Percentiles rank a stretch among this genome's conserved stretches.
These are phyloP conservation scores for Ornithoptera alexandrae DNA, from an alignment of 2,888 invertebrate genomes.

Conservation along the genomic window DNA sequence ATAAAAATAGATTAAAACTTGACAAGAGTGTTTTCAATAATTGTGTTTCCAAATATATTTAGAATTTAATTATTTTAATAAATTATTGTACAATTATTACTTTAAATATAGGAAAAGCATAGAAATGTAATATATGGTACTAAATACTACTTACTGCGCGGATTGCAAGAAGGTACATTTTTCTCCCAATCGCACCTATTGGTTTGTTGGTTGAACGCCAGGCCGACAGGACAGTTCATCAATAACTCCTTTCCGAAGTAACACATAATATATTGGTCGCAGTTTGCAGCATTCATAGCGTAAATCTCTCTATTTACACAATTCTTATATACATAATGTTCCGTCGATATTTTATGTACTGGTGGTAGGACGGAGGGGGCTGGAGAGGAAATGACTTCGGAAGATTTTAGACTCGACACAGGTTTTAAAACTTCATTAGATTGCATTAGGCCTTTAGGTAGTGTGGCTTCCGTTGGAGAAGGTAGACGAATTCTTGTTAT, in stretches of 20 bases:
- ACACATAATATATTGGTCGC: slow-evolving; percentile 57
- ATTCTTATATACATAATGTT: not conserved
- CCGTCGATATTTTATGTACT: slow-evolving; percentile 8
- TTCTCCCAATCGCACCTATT: slow-evolving; percentile 59
- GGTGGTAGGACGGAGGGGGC: not conserved
- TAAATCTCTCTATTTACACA: slow-evolving; percentile 45
- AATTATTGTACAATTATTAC: too few species aligned
- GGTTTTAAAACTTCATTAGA: slow-evolving; percentile 2
- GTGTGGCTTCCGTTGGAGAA: not conserved
- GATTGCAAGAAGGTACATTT: slow-evolving; percentile 56
- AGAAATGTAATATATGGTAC: not conserved
- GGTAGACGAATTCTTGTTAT: not conserved
- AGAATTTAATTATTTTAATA: too few species aligned
- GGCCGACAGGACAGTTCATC: slow-evolving; percentile 57
- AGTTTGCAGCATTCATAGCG: slow-evolving; percentile 46
- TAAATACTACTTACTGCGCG: slow-evolving; percentile 43
- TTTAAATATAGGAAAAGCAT: not conserved
- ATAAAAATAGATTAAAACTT: slow-evolving; percentile 9
- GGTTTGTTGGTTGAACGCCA: slow-evolving; percentile 50
- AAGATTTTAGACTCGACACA: not conserved
- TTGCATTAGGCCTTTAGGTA: slow-evolving; percentile 4
- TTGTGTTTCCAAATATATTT: too few species aligned
- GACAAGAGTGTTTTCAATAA: too few species aligned
- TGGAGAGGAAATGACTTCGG: not conserved
- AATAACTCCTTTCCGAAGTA: slow-evolving; percentile 49